Conservation (phyloP, 1,140 invertebrate species). For the Battus philenor region DNA sequence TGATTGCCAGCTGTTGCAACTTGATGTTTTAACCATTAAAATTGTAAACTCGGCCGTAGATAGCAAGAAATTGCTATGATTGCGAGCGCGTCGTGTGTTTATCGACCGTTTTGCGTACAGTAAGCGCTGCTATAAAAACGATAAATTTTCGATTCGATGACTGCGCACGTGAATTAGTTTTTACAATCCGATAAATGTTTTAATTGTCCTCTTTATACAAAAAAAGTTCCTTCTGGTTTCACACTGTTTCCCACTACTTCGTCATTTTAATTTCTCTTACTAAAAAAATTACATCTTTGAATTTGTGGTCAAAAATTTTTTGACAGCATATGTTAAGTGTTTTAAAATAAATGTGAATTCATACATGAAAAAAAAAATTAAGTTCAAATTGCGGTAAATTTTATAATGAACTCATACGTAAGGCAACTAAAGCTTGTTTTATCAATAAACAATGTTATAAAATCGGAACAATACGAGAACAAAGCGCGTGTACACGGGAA, state of each 20-base stretch:
- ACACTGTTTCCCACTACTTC: too few species aligned
- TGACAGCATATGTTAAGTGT: too few species aligned
- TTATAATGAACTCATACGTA: constrained; percentile 12
- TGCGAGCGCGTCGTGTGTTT: constrained; percentile 33
- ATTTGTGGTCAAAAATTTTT: too few species aligned
- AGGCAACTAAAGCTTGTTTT: too few species aligned
- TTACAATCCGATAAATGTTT: constrained; percentile 45
- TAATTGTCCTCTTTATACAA: constrained; percentile 28
- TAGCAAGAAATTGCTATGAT: constrained; percentile 52
- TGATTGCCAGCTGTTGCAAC: constrained; percentile 54
- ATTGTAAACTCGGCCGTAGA: constrained; percentile 44
- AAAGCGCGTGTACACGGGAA: constrained; percentile 54
- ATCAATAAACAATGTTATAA: constrained; percentile 8
- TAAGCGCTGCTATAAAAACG: constrained; percentile 36
- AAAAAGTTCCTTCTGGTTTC: constrained; percentile 32
- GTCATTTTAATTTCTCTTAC: too few species aligned
- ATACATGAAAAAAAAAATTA: constrained; percentile 18
- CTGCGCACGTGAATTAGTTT: constrained; percentile 40
- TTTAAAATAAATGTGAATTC: too few species aligned
- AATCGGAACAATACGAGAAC: constrained; percentile 32
- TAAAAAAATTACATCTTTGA: too few species aligned
- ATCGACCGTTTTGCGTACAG: constrained; percentile 34
- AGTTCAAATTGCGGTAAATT: neutral
- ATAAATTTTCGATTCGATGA: constrained; percentile 46
- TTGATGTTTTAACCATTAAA: constrained; percentile 62